Conservation (phyloP, 2,113 vertebrate genomes). For the Trinectes maculatus region DNA sequence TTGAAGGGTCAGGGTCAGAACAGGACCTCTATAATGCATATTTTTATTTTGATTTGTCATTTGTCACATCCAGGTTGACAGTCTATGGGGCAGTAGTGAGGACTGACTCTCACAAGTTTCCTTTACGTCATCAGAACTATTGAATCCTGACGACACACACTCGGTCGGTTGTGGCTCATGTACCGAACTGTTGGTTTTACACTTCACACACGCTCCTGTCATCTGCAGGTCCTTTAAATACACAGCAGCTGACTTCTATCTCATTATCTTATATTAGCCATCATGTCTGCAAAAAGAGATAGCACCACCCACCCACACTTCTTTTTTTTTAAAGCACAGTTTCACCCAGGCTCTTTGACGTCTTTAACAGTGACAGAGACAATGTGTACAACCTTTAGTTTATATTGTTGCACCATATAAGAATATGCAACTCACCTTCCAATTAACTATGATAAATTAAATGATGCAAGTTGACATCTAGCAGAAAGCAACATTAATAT, state of each 20-base stretch:
- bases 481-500: slow-evolving; percentile 43
- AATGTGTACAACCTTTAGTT: background rate
- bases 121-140: too few relatives aligned
- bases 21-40: too few relatives aligned
- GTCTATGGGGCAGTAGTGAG: too few relatives aligned
- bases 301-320: background rate
- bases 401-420: background rate
- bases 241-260: slow-evolving; percentile 19
- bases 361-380: slow-evolving; percentile 7
- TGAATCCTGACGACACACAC: background rate
- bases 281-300: slow-evolving; percentile 28
- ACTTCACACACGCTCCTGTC: slow-evolving; percentile 29
- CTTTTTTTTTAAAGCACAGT: too few relatives aligned
- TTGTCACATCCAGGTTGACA: too few relatives aligned
- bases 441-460: too few relatives aligned
- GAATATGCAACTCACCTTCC: slow-evolving; percentile 6
- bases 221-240: slow-evolving; percentile 14
- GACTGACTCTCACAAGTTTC: too few relatives aligned
- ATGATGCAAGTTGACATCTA: slow-evolving; percentile 33
- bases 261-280: slow-evolving; percentile 54
- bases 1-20: too few relatives aligned
- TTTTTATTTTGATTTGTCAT: too few relatives aligned
- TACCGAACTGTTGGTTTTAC: slow-evolving; percentile 34
- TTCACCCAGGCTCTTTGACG: background rate
- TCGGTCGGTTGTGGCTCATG: slow-evolving; percentile 12